These are phyloP conservation scores for Loripinus fragilis DNA, from an alignment of 2,888 invertebrate species.

Conservation along the genomic window DNA sequence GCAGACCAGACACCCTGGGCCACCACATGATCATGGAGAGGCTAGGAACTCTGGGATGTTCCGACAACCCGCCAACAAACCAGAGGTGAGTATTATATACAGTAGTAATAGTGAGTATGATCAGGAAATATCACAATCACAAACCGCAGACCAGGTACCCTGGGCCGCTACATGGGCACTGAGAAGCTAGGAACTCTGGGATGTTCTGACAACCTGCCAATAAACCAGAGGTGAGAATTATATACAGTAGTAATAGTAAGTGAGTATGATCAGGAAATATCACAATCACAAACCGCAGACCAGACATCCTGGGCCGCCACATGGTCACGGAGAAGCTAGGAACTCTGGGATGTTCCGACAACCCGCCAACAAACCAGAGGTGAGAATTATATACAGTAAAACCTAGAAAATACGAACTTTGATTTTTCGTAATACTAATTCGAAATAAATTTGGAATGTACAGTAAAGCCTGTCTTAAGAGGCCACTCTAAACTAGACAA, in stretches of 20 bases:
- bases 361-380: slow-evolving; percentile 72
- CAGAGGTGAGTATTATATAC: slow-evolving; percentile 72
- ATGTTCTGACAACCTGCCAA: slow-evolving; percentile 56
- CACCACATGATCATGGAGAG: slow-evolving; percentile 50
- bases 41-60: slow-evolving; percentile 46
- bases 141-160: slow-evolving; percentile 44
- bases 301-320: slow-evolving; percentile 42
- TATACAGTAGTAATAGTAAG: too few species aligned
- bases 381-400: too few species aligned
- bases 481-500: too few species aligned
- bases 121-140: too few species aligned
- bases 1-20: slow-evolving; percentile 47
- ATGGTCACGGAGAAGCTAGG: slow-evolving; percentile 52
- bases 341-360: slow-evolving; percentile 45
- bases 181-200: slow-evolving; percentile 50
- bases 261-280: too few species aligned
- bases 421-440: too few species aligned
- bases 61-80: slow-evolving; percentile 64
- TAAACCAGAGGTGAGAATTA: slow-evolving; percentile 74
- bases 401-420: too few species aligned
- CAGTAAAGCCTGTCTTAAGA: too few species aligned
- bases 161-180: slow-evolving; percentile 44
- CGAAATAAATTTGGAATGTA: too few species aligned
- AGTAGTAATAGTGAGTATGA: too few species aligned
- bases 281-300: too few species aligned